Base-by-base conservation (phyloP, 2,113 vertebrate genomes). In the Rallus limicola region DNA sequence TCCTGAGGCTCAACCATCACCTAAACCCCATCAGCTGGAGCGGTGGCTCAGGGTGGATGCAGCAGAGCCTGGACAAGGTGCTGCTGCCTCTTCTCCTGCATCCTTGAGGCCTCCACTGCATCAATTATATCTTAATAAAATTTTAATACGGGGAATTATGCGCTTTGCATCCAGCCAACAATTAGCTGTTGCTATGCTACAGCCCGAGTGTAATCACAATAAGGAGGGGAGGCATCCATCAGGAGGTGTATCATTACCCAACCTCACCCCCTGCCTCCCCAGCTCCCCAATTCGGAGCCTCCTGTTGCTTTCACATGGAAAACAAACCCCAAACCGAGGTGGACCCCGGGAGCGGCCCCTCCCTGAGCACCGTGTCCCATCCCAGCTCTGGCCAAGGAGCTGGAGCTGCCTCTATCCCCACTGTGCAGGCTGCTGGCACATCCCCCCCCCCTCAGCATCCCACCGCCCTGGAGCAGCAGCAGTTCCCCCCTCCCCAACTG, bases 171-270 rank as follows among this genome's bases (percentile, higher is more conserved):
- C 96, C 97, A 91, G 69, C 96, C 95, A 74, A 62, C 78, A 92
- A 96, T 97, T 96, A 98, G 97, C 95, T 8, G 98, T 95, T 95
- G 97, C 97, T 97, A 96, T 17, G 91, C 93, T 97, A 98, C 97
- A 7, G 96, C 93, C 97, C 18, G 90, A 94, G 86, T 23, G 56
- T 91, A 96, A 96, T 96, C 88, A 86, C 38, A 50, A 72, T 90
- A 94, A 91, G 38, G 42, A 92, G 96, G 90, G 89, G 95, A 94
- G 91, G 91, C 96, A 74, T 97, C 96, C 92, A 97, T 97, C 96
- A 90, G 94, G 72, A 70, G 84, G 16, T 3, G 11, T 77, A 80
- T 90, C 87, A 34, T 91, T 71, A 95, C 15, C 78, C 87, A 52
- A 1, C 56, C 63, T 77, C 63, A 36, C 44, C 59, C 68, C 58